phyloP scores from a whole-genome alignment of 2,797 vertebrate genomes.

The Menidia menidia region DNA sequence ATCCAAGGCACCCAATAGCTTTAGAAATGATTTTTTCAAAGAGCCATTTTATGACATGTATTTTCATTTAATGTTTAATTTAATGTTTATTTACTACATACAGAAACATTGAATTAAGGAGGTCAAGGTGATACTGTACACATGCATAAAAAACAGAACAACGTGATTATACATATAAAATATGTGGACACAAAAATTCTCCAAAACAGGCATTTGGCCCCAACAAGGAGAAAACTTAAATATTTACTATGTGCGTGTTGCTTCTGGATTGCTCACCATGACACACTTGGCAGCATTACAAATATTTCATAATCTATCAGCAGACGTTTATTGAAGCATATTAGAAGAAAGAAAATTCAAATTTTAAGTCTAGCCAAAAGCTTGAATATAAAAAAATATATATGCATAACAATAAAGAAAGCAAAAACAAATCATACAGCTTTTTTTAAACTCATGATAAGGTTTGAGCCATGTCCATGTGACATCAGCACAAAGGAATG shows the following conservation, averaged over 20 bases:
- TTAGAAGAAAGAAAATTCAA: neutral
- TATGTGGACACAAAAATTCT: neutral
- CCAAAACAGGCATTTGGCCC: conserved; percentile 30
- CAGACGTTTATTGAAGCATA: neutral
- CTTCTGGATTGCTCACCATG: conserved; percentile 1
- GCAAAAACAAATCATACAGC: neutral
- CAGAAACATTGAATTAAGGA: neutral
- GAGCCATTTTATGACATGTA: too few species aligned
- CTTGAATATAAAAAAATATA: neutral
- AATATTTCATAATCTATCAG: neutral
- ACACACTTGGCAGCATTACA: neutral
- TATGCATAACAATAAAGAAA: neutral
- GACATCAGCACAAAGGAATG: conserved; percentile 1
- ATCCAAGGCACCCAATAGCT: neutral
- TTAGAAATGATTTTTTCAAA: neutral
- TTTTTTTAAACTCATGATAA: neutral
- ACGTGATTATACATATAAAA: neutral
- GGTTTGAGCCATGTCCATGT: neutral
- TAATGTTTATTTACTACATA: neutral
- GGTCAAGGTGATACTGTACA: neutral
- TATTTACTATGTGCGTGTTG: conserved; percentile 17
- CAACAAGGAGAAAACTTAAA: conserved; percentile 19
- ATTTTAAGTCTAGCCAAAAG: too few species aligned
- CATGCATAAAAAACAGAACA: neutral
- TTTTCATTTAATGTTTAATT: too few species aligned